These are phyloP conservation scores for Nebria brevicollis DNA, from an alignment of 2,888 invertebrate species.

Conservation along the genomic window DNA sequence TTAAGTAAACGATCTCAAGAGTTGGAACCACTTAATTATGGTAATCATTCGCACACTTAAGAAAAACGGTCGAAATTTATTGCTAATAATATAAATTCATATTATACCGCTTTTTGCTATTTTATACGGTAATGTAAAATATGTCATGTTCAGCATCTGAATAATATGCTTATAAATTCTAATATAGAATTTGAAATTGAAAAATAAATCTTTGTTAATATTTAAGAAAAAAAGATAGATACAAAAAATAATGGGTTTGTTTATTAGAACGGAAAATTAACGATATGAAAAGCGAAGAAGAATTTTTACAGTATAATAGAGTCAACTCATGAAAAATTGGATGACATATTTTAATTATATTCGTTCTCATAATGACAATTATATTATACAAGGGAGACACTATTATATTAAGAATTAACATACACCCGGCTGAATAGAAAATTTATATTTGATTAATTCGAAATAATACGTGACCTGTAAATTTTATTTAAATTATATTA, in stretches of 20 bases:
- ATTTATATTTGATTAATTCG: too few relatives aligned
- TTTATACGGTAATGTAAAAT: slow-evolving; percentile 5
- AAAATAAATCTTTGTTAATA: not conserved
- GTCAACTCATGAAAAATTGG: too few relatives aligned
- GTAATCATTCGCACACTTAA: slow-evolving; percentile 16
- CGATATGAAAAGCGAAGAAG: not conserved
- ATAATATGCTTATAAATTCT: slow-evolving; percentile 26
- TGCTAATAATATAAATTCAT: slow-evolving; percentile 14
- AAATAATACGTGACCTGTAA: too few relatives aligned
- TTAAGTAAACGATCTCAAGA: slow-evolving; percentile 17
- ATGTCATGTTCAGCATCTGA: slow-evolving; percentile 22
- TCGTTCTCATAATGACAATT: too few relatives aligned
- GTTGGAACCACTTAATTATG: slow-evolving; percentile 25
- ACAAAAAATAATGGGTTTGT: not conserved
- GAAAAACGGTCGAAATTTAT: slow-evolving; percentile 25
- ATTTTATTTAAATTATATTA: too few relatives aligned
- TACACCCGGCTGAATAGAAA: too few relatives aligned
- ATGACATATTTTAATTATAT: too few relatives aligned
- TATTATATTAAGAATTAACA: too few relatives aligned
- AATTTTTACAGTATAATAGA: too few relatives aligned
- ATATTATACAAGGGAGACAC: too few relatives aligned
- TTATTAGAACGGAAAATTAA: not conserved
- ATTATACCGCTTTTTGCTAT: not conserved
- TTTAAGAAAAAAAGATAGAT: not conserved
- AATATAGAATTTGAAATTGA: slow-evolving; percentile 13